Evolutionary conservation across 2,113 vertebrate species (phyloP).

Genomic region (Thalassarche chlororhynchos): DNA sequence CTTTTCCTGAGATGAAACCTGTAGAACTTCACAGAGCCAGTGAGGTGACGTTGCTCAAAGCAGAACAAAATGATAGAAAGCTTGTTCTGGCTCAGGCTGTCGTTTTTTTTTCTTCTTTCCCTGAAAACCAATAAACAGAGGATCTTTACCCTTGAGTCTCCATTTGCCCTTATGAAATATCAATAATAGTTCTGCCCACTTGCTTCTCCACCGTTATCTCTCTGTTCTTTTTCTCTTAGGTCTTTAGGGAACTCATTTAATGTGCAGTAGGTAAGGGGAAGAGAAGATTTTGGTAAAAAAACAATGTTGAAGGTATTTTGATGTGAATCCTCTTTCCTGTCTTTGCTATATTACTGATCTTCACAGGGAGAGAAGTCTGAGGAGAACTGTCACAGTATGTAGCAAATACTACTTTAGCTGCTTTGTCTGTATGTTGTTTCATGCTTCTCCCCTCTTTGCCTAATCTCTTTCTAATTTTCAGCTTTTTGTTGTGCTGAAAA

Average conservation of each 20-base stretch:
- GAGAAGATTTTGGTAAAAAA: neutral
- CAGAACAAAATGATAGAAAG: neutral
- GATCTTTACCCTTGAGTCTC: neutral
- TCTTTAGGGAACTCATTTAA: constrained; percentile 33
- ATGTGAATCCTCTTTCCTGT: neutral
- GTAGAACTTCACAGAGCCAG: neutral
- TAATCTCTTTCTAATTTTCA: neutral
- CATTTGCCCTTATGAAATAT: neutral
- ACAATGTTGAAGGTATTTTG: neutral
- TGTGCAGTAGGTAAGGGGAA: neutral
- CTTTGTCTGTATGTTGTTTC: neutral
- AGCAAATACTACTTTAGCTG: neutral
- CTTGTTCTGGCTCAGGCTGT: neutral
- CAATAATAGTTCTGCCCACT: neutral
- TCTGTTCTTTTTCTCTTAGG: neutral
- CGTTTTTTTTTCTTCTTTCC: neutral
- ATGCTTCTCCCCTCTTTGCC: neutral
- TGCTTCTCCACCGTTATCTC: neutral
- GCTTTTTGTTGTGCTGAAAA: neutral
- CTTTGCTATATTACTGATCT: neutral
- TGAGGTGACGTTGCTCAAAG: neutral
- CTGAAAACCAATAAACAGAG: neutral
- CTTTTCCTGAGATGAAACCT: neutral
- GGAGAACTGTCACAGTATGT: neutral
- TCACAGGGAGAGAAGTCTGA: neutral